Base-by-base conservation (phyloP, 2,113 vertebrate genomes). In the Lagenorhynchus albirostris region DNA sequence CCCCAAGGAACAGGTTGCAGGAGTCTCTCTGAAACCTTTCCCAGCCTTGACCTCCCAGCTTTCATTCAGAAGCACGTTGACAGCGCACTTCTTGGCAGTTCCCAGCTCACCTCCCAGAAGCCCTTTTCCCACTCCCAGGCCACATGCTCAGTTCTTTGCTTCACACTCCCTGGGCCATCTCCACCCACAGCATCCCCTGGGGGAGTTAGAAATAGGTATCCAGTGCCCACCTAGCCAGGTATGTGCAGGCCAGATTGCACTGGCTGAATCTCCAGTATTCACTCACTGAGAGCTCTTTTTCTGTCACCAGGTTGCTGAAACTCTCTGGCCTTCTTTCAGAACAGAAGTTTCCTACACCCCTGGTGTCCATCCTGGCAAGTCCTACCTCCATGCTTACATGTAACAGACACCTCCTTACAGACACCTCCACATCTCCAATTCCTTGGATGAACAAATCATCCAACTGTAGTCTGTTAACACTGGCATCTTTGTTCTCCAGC, bases 1-100 rank as follows among this genome's bases (percentile, higher is more conserved):
- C 60, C 76, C 63, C 79, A 20, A 80, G 94, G 82, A 96, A 95
- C 94, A 91, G 96, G 95, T 95, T 97, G 95, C 80, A 26, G 0
- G 86, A 62, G 81, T 50, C 41, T 53, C 84, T 76, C 31, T 31
- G 85, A 82, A 94, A 47, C 14, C 94, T 29, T 58, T 10, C 63
- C 62, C 23, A 50, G 80, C 18, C 70, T 58, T 60, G 91, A 83
- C 74, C 70, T 88, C 68, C 38, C 58, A 25, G 87, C 68, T 68
- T 76, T 65, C 68, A 9, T 90, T 81, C 83, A 8, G 62, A 71
- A 92, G 12, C 71, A 44, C 47, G 33, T 12, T 41, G 33, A 25
- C 67, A 31, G 1, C 18, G 71, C 33, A 31, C 76, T 55, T 41
- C 33, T 62, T 62, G 33, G 74, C 74, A 50, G 73, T 58, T 41